Conservation (phyloP, 2,888 invertebrate genomes). For the Caenorhabditis japonica region DNA sequence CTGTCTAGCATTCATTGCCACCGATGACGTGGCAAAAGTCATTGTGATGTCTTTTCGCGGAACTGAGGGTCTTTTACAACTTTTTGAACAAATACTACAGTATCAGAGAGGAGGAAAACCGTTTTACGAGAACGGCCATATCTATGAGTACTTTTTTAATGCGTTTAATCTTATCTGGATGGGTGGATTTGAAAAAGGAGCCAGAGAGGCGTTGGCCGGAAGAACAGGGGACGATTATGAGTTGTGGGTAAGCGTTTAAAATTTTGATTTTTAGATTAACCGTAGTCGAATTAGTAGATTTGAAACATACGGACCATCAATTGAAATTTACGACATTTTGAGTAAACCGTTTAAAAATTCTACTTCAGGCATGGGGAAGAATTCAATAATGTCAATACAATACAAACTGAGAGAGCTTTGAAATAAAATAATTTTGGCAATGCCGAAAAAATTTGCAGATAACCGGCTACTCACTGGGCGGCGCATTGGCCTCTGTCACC, state of each 20-base stretch:
- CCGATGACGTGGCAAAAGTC: slow-evolving; percentile 43
- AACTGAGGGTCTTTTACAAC: slow-evolving; percentile 50
- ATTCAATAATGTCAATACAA: no score
- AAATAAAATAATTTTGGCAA: no score
- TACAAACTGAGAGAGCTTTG: no score
- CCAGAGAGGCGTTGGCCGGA: slow-evolving; percentile 14
- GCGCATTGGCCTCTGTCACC: slow-evolving; percentile 60
- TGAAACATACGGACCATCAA: no score
- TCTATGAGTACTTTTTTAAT: slow-evolving; percentile 58
- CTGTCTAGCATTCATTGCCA: slow-evolving; percentile 46
- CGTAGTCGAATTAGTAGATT: no score
- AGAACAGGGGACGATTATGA: slow-evolving; percentile 42
- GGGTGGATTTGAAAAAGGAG: slow-evolving; percentile 50
- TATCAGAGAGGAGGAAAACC: slow-evolving; percentile 30
- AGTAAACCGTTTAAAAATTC: no score
- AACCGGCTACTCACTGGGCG: slow-evolving; percentile 56
- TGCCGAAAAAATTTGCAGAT: slow-evolving; percentile 39
- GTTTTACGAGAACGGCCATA: slow-evolving; percentile 41
- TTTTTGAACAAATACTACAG: slow-evolving; percentile 47
- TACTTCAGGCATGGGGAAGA: no score
- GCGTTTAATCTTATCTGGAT: slow-evolving; percentile 52
- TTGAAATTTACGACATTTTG: no score
- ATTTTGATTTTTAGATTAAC: no score
- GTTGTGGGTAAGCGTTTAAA: slow-evolving; percentile 41
- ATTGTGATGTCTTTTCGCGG: slow-evolving; percentile 58